phyloP scores from a whole-genome alignment of 2,797 vertebrate species.

The Clarias laeviceps region DNA sequence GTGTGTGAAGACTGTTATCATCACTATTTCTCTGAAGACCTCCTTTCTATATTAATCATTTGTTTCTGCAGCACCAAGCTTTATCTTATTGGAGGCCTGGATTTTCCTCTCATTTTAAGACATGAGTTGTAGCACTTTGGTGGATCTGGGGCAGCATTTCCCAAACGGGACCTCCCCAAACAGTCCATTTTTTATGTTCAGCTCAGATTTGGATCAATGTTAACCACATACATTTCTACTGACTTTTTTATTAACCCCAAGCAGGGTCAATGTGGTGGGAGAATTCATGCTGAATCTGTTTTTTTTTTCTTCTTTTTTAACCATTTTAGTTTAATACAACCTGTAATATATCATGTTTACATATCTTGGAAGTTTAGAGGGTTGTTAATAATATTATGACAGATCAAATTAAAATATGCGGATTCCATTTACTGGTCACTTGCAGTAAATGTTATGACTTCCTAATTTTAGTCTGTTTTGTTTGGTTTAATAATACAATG shows the following conservation, averaged over 20 bases:
- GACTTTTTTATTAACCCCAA: not conserved
- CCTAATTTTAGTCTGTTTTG: not conserved
- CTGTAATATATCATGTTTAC: not conserved
- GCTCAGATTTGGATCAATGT: not conserved
- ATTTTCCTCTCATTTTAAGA: slow-evolving; percentile 14
- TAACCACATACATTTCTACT: not conserved
- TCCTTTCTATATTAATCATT: slow-evolving; percentile 5
- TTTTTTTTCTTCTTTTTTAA: not conserved
- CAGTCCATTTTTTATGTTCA: not conserved
- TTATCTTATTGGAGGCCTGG: not conserved
- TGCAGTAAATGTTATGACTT: not conserved
- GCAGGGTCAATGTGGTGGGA: not conserved
- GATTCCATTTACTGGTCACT: not conserved
- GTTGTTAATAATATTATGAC: no score
- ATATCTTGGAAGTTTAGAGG: not conserved
- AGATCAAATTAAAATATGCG: not conserved
- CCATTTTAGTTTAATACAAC: not conserved
- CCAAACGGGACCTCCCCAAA: not conserved
- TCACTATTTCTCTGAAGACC: not conserved
- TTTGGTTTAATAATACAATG: not conserved
- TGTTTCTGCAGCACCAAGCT: not conserved
- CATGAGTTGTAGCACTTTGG: not conserved
- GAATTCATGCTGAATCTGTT: not conserved
- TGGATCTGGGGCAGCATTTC: not conserved
- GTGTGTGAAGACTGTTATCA: not conserved